A percentile compares a stretch with the other conserved stretches of the same genome.
Evolutionary conservation across 2,797 vertebrate genomes (phyloP).

Genomic region (Picus viridis): DNA sequence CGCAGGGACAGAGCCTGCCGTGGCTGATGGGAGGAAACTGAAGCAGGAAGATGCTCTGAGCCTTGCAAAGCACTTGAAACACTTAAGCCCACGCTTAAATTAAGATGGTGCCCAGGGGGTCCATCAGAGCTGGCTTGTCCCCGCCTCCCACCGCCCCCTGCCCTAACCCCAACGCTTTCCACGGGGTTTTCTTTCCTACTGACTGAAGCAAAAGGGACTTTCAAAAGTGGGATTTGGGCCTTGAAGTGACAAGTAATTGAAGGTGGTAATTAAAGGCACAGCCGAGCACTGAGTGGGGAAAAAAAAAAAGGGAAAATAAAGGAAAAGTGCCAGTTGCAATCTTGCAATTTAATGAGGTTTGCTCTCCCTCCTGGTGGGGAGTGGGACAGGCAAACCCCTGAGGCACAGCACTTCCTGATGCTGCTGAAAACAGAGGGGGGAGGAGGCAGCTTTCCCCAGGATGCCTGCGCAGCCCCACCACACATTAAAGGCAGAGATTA

Average conservation of each 20-base stretch:
- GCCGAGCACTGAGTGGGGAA: background rate
- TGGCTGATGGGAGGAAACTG: background rate
- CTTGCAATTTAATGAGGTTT: conserved; percentile 25
- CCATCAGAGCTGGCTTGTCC: background rate
- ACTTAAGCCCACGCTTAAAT: background rate
- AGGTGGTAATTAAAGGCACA: conserved; percentile 63
- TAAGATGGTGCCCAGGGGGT: background rate
- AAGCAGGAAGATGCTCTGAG: background rate
- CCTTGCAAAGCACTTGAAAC: background rate
- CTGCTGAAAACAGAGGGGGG: background rate
- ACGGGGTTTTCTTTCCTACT: background rate
- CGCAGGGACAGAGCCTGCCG: background rate
- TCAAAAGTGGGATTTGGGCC: background rate
- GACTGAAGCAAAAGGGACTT: background rate
- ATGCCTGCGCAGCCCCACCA: background rate
- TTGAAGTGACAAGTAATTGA: conserved; percentile 61
- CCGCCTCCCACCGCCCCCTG: accelerated
- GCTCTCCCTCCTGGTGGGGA: background rate
- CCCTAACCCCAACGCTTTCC: background rate
- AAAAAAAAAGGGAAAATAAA: background rate
- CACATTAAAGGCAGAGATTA: conserved; percentile 4
- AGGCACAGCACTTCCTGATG: conserved; percentile 6
- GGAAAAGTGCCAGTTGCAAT: conserved; percentile 25
- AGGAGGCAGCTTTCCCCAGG: background rate
- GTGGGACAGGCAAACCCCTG: background rate